phyloP scores from a whole-genome alignment of 2,113 vertebrate species.

The Clinocottus analis region DNA sequence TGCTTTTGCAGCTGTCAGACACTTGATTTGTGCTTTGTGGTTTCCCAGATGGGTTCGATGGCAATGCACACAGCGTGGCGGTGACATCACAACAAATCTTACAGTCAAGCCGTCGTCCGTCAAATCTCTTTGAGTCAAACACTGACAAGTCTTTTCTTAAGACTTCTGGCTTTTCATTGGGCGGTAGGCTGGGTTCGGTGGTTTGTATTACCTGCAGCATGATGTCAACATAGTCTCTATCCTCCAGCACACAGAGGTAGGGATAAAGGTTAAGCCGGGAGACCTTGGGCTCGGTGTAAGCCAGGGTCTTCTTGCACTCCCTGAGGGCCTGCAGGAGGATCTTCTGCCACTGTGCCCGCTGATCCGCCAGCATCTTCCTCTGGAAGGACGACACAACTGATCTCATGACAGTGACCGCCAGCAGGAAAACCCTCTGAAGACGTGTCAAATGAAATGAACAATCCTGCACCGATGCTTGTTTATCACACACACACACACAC shows the following conservation, averaged over 20 bases:
- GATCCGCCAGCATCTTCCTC: slow-evolving; percentile 83
- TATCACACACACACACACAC: no score
- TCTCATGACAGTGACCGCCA: background rate
- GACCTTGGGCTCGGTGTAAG: background rate
- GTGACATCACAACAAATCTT: background rate
- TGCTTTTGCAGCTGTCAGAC: slow-evolving; percentile 27
- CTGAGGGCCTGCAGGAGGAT: slow-evolving; percentile 81
- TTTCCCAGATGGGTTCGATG: slow-evolving; percentile 14
- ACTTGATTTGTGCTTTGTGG: slow-evolving; percentile 38
- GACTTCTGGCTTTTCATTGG: slow-evolving; percentile 4
- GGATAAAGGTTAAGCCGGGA: slow-evolving; percentile 84
- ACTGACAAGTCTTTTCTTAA: slow-evolving; percentile 9
- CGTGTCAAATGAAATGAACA: slow-evolving; percentile 13
- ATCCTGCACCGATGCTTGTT: background rate
- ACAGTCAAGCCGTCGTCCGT: slow-evolving; percentile 4
- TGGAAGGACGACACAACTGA: slow-evolving; percentile 70
- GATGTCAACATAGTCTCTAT: slow-evolving; percentile 88
- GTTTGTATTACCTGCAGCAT: slow-evolving; percentile 88
- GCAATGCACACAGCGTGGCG: background rate
- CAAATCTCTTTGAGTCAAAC: background rate
- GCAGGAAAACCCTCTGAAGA: background rate
- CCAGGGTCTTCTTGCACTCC: slow-evolving; percentile 80
- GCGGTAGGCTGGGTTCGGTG: background rate
- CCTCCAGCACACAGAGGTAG: slow-evolving; percentile 87
- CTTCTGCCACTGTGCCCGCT: slow-evolving; percentile 82